phyloP scores from a whole-genome alignment of 1,140 invertebrate species.

The Philaenus spumarius region DNA sequence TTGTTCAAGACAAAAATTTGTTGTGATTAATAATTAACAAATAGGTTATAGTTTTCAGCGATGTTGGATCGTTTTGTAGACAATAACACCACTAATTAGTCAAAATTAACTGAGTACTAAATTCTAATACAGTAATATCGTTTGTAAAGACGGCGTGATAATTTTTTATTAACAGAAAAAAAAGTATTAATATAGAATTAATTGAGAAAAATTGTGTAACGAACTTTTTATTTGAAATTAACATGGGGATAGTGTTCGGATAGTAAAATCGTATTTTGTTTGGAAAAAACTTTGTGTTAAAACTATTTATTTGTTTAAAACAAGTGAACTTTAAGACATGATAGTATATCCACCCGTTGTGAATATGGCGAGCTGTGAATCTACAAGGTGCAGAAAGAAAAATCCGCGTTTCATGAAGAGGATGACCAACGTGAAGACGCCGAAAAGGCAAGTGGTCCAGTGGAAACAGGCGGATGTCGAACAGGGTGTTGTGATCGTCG shows the following conservation, averaged over 20 bases:
- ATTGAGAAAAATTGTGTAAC: too few species aligned
- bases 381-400: conserved; percentile 1
- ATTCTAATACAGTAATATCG: too few species aligned
- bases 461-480: conserved; percentile 35
- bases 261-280: background rate
- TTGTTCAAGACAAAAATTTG: too few species aligned
- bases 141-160: too few species aligned
- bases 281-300: background rate
- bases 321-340: background rate
- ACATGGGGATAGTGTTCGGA: background rate
- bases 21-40: too few species aligned
- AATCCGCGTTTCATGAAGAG: conserved; percentile 9
- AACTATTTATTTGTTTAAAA: background rate
- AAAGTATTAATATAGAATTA: too few species aligned
- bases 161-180: too few species aligned
- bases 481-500: conserved; percentile 34
- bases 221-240: too few species aligned
- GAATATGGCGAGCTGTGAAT: background rate
- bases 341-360: conserved; percentile 9
- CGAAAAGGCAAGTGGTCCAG: conserved; percentile 28
- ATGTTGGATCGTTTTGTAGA: too few species aligned
- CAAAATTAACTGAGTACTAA: too few species aligned
- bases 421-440: conserved; percentile 13
- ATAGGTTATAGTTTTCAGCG: too few species aligned
- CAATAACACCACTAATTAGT: too few species aligned